Conservation (phyloP, 2,888 invertebrate genomes). For the Vanessa cardui region DNA sequence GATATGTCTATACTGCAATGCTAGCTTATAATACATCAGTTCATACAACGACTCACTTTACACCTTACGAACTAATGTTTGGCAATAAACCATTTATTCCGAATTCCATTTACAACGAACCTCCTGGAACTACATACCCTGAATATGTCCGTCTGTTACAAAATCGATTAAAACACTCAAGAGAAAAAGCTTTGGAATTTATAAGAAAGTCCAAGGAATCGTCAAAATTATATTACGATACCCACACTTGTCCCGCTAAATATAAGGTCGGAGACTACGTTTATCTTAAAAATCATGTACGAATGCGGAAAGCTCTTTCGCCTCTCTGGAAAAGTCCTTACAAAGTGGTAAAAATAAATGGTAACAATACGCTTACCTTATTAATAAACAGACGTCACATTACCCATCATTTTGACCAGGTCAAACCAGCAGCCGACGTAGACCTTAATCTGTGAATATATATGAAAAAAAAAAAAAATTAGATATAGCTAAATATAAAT, state of each 20-base stretch:
- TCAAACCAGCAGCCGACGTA: constrained; percentile 21
- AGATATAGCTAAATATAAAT: no score
- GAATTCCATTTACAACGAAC: constrained; percentile 14
- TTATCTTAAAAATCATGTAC: constrained; percentile 40
- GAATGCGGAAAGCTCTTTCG: constrained; percentile 40
- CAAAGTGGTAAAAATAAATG: constrained; percentile 43
- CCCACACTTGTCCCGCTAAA: background rate
- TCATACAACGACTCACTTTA: constrained; percentile 24
- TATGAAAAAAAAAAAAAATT: no score
- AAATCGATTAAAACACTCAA: constrained; percentile 11
- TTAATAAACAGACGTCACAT: constrained; percentile 42
- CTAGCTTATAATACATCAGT: constrained; percentile 28
- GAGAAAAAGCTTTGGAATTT: constrained; percentile 20
- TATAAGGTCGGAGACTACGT: constrained; percentile 43
- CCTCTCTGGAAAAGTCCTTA: constrained; percentile 46
- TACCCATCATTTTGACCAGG: constrained; percentile 38
- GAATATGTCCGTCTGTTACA: constrained; percentile 23
- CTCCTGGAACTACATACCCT: constrained; percentile 12
- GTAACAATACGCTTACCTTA: constrained; percentile 40
- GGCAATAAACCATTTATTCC: constrained; percentile 29
- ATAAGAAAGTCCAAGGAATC: background rate
- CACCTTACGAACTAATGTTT: constrained; percentile 25
- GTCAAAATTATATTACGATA: no score
- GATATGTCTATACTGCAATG: constrained; percentile 31
- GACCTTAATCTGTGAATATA: no score